Evolutionary conservation across 2,888 invertebrate genomes (phyloP), one percentile per base, ranked within the genome.

Genomic region (Proisotoma minuta): DNA sequence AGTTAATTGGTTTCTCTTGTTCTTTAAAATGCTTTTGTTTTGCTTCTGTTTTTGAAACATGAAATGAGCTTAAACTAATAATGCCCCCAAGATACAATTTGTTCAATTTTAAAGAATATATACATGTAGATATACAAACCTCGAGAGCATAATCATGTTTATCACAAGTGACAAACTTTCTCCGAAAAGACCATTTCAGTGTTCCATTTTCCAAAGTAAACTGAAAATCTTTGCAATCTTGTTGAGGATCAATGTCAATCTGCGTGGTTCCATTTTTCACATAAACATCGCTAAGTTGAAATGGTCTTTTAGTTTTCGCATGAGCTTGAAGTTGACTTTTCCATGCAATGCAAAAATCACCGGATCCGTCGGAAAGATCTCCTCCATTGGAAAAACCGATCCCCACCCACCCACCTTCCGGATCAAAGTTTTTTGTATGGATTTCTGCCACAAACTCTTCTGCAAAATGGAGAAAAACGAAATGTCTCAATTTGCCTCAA

Each of bases 81-180:
- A n/a, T n/a, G n/a, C n/a, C n/a, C n/a, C n/a, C n/a, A n/a, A n/a
- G n/a, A n/a, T n/a, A n/a, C n/a, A n/a, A n/a, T n/a, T n/a, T n/a
- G n/a, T n/a, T n/a, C n/a, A n/a, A n/a, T n/a, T n/a, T n/a, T n/a
- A n/a, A n/a, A n/a, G n/a, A n/a, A n/a, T n/a, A n/a, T n/a, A n/a
- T n/a, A n/a, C n/a, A n/a, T n/a, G n/a, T n/a, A n/a, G n/a, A n/a
- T n/a, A n/a, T n/a, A n/a, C n/a, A n/a, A 79, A 87, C 89, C 82
- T 89, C 87, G 69, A 90, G 86, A 18, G 87, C 76, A 75, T 90
- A 90, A 76, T 88, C 87, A 57, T 81, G 78, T 23, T 49, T 22
- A 76, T 92, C 91, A 75, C 94, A 94, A 1, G 92, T 92, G 76
- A 92, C 91, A 74, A 93, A 90, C 75, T 84, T 84, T 58, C 92